Conservation (phyloP, 2,113 vertebrate genomes). For the Ictalurus punctatus region DNA sequence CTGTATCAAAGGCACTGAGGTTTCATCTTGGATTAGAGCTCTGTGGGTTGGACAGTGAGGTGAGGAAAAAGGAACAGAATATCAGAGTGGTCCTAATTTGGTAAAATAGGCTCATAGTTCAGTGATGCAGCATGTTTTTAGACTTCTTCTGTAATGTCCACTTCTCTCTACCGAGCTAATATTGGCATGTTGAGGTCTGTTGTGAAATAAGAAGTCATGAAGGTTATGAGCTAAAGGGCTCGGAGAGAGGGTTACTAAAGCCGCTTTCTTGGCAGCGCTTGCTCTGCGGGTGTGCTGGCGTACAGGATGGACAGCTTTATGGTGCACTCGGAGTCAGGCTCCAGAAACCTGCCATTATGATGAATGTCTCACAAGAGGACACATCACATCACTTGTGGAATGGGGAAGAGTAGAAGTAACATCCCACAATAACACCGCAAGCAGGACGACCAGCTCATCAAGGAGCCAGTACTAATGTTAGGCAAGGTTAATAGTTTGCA, state of each 20-base stretch:
- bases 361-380: slow-evolving; percentile 23
- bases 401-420: background rate
- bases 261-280: background rate
- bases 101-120: background rate
- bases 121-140: background rate
- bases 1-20: slow-evolving; percentile 61
- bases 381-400: background rate
- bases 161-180: background rate
- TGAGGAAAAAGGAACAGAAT: slow-evolving; percentile 13
- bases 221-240: background rate
- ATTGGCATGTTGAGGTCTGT: background rate
- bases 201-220: slow-evolving; percentile 15
- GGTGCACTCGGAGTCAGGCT: slow-evolving; percentile 15
- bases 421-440: background rate
- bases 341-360: slow-evolving; percentile 36
- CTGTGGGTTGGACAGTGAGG: slow-evolving; percentile 49
- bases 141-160: background rate
- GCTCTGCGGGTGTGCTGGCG: slow-evolving; percentile 1
- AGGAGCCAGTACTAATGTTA: background rate
- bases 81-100: background rate
- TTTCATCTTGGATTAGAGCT: slow-evolving; percentile 57
- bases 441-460: background rate
- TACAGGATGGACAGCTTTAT: slow-evolving; percentile 25
- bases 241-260: background rate
- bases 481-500: background rate